Evolutionary conservation across 2,797 vertebrate genomes (phyloP).

Genomic region (Alectoris magna): DNA sequence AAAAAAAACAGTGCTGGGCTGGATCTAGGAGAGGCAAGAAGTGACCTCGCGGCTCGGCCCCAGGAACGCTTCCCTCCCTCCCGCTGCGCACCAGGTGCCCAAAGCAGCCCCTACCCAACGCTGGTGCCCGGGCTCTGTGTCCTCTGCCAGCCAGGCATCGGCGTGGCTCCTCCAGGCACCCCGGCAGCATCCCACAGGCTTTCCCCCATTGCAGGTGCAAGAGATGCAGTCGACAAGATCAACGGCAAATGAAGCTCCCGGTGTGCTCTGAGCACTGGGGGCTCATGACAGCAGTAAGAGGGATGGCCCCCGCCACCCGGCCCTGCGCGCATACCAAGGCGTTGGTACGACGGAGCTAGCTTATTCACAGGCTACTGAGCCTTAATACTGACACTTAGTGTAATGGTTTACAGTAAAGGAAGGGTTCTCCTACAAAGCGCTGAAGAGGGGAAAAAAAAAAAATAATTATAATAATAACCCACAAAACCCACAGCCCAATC

Average conservation of each 20-base stretch:
- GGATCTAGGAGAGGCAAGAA: constrained; percentile 59
- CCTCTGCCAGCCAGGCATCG: constrained; percentile 20
- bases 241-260: constrained; percentile 56
- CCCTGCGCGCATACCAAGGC: constrained; percentile 39
- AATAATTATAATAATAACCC: background rate
- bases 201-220: constrained; percentile 45
- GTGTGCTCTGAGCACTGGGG: constrained; percentile 58
- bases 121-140: background rate
- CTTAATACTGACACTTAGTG: constrained; percentile 85
- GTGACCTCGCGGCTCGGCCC: constrained; percentile 48
- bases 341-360: constrained; percentile 75
- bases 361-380: constrained; percentile 81
- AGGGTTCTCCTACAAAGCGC: constrained; percentile 52
- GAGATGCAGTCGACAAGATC: constrained; percentile 48
- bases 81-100: background rate
- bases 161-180: constrained; percentile 28
- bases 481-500: background rate
- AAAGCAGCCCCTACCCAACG: constrained; percentile 33
- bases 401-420: constrained; percentile 62
- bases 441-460: background rate
- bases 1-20: constrained; percentile 45
- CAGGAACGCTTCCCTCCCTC: background rate
- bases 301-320: constrained; percentile 26
- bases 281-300: constrained; percentile 48
- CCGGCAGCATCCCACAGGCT: background rate